Percentiles rank a stretch among this genome's conserved stretches.
Conservation (phyloP, 2,888 invertebrate species). For the Metellina segmentata region DNA sequence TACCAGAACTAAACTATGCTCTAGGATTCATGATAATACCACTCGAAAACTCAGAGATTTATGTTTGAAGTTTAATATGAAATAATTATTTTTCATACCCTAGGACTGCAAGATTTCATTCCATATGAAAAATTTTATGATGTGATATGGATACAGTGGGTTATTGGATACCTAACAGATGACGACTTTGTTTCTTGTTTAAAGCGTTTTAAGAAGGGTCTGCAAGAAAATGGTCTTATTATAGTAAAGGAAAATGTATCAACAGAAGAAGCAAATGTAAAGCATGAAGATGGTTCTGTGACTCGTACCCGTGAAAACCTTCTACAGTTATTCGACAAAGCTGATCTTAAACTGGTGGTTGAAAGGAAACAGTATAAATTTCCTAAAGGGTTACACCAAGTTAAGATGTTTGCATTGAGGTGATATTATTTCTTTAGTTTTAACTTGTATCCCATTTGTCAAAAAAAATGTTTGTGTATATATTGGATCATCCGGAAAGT, state of each 20-base stretch:
- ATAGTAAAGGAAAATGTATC: conserved; percentile 97
- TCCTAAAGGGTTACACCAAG: conserved; percentile 93
- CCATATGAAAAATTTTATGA: conserved; percentile 89
- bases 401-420: conserved; percentile 91
- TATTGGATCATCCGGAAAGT: too few species aligned
- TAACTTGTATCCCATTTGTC: too few species aligned
- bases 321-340: conserved; percentile 86
- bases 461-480: too few species aligned
- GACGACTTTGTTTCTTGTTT: conserved; percentile 88
- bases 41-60: too few species aligned
- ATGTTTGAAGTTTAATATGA: too few species aligned
- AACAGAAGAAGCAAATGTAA: conserved; percentile 85
- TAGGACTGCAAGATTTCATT: conserved; percentile 88
- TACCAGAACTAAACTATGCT: too few species aligned
- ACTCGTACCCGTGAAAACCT: conserved; percentile 89
- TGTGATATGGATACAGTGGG: conserved; percentile 98
- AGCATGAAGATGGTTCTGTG: conserved; percentile 93
- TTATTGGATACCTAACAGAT: conserved; percentile 90
- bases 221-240: conserved; percentile 83
- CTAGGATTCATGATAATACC: too few species aligned
- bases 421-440: conserved; percentile 21
- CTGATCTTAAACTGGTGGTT: conserved; percentile 88
- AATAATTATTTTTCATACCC: conserved; percentile 77
- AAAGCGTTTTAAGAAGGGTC: conserved; percentile 81
- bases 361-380: conserved; percentile 89